These are phyloP conservation scores for Atta colombica DNA, from an alignment of 1,140 invertebrate genomes.

Conservation along the genomic window DNA sequence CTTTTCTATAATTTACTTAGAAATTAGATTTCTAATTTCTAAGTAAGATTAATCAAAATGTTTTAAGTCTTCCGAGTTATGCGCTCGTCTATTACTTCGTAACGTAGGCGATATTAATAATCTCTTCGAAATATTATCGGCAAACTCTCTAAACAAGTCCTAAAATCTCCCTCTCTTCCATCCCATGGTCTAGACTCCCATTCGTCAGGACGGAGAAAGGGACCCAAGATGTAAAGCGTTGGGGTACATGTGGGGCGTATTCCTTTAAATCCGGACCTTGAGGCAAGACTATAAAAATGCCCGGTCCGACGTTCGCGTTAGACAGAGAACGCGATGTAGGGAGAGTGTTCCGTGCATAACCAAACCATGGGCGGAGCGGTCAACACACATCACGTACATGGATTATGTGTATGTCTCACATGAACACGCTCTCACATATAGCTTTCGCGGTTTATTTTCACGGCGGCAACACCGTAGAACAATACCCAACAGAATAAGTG, in stretches of 20 bases:
- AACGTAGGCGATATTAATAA: constrained; percentile 30
- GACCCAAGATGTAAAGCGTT: neutral
- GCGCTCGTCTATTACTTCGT: neutral
- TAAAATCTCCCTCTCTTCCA: neutral
- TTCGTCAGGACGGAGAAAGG: constrained; percentile 34
- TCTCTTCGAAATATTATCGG: constrained; percentile 19
- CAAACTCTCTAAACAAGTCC: neutral
- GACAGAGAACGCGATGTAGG: constrained; percentile 11
- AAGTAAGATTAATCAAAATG: neutral
- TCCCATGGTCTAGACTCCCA: neutral
- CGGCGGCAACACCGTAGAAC: neutral
- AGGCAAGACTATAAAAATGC: constrained; percentile 70
- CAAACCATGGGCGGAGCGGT: constrained; percentile 71
- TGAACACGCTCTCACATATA: neutral
- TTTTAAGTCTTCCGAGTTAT: neutral
- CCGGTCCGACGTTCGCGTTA: constrained; percentile 18
- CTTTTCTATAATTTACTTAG: neutral
- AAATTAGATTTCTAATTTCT: neutral
- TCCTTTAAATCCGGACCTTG: constrained; percentile 70
- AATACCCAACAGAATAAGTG: constrained; percentile 35
- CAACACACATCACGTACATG: constrained; percentile 35
- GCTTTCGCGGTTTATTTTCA: constrained; percentile 30
- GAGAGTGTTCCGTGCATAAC: constrained; percentile 1
- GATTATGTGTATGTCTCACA: constrained; percentile 55
- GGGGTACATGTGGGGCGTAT: constrained; percentile 28